These are phyloP conservation scores for Caenorhabditis sp. DNA, from an alignment of 2,888 invertebrate genomes.

Conservation along the genomic window DNA sequence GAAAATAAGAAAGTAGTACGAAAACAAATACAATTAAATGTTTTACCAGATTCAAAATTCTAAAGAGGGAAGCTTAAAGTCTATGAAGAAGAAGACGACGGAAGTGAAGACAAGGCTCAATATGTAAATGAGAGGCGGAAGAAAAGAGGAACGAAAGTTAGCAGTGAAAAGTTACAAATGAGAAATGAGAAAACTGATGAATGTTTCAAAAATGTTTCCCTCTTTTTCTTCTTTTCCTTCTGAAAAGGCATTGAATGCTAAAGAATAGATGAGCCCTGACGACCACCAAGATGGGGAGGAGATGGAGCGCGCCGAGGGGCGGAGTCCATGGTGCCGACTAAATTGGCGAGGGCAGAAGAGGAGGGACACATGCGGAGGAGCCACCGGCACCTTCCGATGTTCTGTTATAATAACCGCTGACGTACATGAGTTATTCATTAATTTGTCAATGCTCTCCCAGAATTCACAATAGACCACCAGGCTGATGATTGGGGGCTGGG, in stretches of 20 bases:
- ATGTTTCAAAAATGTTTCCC: slow-evolving; percentile 51
- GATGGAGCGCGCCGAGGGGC: slow-evolving; percentile 47
- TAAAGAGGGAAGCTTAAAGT: too few relatives aligned
- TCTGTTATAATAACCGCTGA: slow-evolving; percentile 65
- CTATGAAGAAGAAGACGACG: background rate
- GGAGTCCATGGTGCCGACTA: slow-evolving; percentile 48
- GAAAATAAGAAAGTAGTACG: background rate
- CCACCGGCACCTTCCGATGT: slow-evolving; percentile 54
- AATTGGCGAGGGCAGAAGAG: slow-evolving; percentile 50
- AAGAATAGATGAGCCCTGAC: slow-evolving; percentile 63
- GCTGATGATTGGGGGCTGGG: slow-evolving; percentile 19
- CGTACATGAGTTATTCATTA: slow-evolving; percentile 65
- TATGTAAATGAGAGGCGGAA: slow-evolving; percentile 35
- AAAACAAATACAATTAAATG: slow-evolving; percentile 24
- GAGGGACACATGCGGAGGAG: slow-evolving; percentile 35
- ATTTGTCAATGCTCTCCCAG: slow-evolving; percentile 38
- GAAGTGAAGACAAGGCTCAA: slow-evolving; percentile 25
- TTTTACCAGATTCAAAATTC: too few relatives aligned
- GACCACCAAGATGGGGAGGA: slow-evolving; percentile 50
- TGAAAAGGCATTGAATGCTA: slow-evolving; percentile 57
- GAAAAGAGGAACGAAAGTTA: background rate
- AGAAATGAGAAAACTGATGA: slow-evolving; percentile 31
- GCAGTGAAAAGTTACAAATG: slow-evolving; percentile 15
- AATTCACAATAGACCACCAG: slow-evolving; percentile 26
- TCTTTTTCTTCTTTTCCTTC: slow-evolving; percentile 1